These are phyloP conservation scores for Valencia hispanica DNA, from an alignment of 2,797 vertebrate genomes.

Conservation along the genomic window DNA sequence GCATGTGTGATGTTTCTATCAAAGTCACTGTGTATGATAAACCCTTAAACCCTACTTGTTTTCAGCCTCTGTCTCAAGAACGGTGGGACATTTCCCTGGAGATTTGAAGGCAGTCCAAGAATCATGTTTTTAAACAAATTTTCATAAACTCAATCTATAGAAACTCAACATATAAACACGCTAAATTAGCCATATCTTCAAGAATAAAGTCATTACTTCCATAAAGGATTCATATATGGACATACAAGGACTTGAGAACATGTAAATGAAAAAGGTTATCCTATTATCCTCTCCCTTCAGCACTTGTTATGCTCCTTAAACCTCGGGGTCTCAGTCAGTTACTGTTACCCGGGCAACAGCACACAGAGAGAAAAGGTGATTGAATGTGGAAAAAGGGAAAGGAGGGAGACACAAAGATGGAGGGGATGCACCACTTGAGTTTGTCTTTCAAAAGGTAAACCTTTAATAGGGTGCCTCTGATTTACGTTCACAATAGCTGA, in stretches of 20 bases:
- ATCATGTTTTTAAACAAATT: background rate
- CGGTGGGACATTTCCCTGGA: slow-evolving; percentile 2
- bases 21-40: slow-evolving; percentile 2
- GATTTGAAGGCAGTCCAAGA: background rate
- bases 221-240: slow-evolving; percentile 7
- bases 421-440: slow-evolving; percentile 36
- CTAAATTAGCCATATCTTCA: background rate
- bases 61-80: background rate
- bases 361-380: slow-evolving; percentile 59
- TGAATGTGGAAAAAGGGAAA: slow-evolving; percentile 49
- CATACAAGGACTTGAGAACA: slow-evolving; percentile 7
- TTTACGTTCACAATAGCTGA: background rate
- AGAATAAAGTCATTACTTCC: background rate
- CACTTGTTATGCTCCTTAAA: slow-evolving; percentile 65
- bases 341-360: slow-evolving; percentile 82
- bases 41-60: background rate
- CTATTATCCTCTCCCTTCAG: slow-evolving; percentile 65
- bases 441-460: slow-evolving; percentile 43
- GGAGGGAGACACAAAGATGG: slow-evolving; percentile 28
- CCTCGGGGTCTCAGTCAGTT: slow-evolving; percentile 74
- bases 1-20: background rate
- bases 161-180: background rate
- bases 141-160: background rate
- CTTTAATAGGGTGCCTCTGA: slow-evolving; percentile 29
- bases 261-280: slow-evolving; percentile 45